These are phyloP conservation scores for Strix uralensis DNA, from an alignment of 2,113 vertebrate species.

Conservation along the genomic window DNA sequence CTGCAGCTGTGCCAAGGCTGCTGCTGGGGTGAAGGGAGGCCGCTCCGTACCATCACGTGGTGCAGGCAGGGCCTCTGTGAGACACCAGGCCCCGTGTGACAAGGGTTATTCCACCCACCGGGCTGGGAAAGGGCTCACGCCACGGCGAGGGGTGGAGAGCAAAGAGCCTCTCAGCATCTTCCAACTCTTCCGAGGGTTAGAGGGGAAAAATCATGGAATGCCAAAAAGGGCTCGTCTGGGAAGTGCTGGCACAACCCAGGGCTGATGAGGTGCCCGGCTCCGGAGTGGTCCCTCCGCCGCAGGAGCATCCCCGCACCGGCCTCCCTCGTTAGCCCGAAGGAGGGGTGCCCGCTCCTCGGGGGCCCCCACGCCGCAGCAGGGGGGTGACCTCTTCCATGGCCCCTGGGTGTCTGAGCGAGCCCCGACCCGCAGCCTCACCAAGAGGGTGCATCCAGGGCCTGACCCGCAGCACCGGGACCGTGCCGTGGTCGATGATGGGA, in stretches of 20 bases:
- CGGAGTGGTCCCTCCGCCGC: accelerated
- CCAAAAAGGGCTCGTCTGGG: background rate
- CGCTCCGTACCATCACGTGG: accelerated
- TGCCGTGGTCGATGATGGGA: accelerated
- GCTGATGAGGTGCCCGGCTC: background rate
- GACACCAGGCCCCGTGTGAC: background rate
- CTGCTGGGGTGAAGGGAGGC: background rate
- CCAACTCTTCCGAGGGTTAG: accelerated
- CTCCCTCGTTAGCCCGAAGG: accelerated
- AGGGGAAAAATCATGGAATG: accelerated
- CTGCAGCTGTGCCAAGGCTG: background rate
- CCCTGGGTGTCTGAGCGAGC: accelerated
- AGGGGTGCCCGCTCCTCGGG: background rate
- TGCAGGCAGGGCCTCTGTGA: background rate
- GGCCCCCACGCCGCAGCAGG: background rate
- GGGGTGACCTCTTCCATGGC: background rate
- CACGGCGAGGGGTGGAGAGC: background rate
- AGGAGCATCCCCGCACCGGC: background rate
- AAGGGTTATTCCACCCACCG: background rate
- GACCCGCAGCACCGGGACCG: accelerated
- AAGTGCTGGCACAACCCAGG: accelerated
- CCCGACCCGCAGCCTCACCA: accelerated
- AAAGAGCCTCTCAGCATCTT: background rate
- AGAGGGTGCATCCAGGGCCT: background rate
- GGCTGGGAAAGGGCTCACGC: background rate